phyloP scores from a whole-genome alignment of 1,140 invertebrate species.

The Papilio polytes region DNA sequence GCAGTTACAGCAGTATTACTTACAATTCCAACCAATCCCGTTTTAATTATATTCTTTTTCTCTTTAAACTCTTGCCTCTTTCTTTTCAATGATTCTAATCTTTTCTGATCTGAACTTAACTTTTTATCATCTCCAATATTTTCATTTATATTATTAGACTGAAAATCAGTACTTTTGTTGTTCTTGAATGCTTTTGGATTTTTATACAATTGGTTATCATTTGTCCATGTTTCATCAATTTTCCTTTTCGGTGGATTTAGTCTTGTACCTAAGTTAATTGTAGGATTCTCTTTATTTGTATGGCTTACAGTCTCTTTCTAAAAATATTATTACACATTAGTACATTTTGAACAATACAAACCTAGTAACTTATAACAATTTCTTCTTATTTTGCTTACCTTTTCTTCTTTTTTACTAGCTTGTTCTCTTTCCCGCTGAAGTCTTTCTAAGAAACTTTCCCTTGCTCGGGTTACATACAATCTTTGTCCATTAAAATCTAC shows the following conservation, averaged over 20 bases:
- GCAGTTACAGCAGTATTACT: constrained; percentile 51
- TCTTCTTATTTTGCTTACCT: constrained; percentile 10
- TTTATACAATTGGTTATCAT: constrained; percentile 27
- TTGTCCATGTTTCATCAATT: constrained; percentile 43
- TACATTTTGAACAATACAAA: neutral
- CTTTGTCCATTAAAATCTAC: constrained; percentile 62
- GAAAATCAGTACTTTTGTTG: constrained; percentile 23
- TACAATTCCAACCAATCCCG: constrained; percentile 84
- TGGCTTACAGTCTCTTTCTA: constrained; percentile 1
- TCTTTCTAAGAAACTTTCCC: constrained; percentile 77
- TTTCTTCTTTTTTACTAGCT: constrained; percentile 57
- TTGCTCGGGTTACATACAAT: constrained; percentile 72
- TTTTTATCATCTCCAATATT: constrained; percentile 63
- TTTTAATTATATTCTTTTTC: constrained; percentile 84
- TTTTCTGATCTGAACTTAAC: constrained; percentile 82
- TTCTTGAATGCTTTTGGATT: constrained; percentile 21
- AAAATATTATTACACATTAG: neutral
- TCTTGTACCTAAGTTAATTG: constrained; percentile 50
- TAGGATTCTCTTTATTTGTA: constrained; percentile 40
- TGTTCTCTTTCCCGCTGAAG: constrained; percentile 71
- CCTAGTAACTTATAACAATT: neutral
- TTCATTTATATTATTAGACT: constrained; percentile 17
- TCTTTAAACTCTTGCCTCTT: constrained; percentile 84
- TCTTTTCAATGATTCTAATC: constrained; percentile 84
- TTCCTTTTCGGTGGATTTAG: constrained; percentile 61